Conservation (phyloP, 2,888 invertebrate species). For the Calliphora vomitoria region DNA sequence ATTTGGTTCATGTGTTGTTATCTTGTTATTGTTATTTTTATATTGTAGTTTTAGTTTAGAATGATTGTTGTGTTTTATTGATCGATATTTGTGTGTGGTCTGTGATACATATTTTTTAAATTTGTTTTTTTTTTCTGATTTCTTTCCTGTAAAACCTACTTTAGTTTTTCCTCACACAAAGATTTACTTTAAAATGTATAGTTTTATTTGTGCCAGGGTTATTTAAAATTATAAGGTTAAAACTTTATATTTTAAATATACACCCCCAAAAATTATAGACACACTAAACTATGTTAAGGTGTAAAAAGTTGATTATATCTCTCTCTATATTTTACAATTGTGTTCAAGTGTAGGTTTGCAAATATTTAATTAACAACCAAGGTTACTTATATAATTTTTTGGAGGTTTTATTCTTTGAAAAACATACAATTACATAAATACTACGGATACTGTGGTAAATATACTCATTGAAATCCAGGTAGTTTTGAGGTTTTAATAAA, state of each 20-base stretch:
- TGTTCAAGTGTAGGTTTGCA: not conserved
- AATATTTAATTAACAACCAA: constrained; percentile 55
- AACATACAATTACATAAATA: not conserved
- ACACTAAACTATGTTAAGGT: not conserved
- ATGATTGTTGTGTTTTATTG: constrained; percentile 45
- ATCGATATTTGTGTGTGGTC: constrained; percentile 26
- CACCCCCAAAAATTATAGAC: not conserved
- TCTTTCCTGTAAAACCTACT: not conserved
- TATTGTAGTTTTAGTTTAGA: no score
- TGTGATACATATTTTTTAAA: not conserved
- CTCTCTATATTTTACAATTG: not conserved
- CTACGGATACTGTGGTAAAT: not conserved
- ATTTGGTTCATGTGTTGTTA: constrained; percentile 1
- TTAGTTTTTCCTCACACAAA: not conserved
- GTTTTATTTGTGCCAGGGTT: constrained; percentile 29
- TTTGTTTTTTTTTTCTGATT: not conserved
- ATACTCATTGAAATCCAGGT: not conserved
- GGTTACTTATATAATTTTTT: not conserved
- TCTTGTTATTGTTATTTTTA: not conserved
- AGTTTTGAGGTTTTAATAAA: constrained; percentile 19
- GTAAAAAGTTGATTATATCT: not conserved
- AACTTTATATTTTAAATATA: not conserved
- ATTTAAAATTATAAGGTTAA: not conserved
- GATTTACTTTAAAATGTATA: not conserved
- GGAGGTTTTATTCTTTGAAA: constrained; percentile 24